Conservation (phyloP, 2,113 vertebrate genomes). For the Okapia johnstoni region DNA sequence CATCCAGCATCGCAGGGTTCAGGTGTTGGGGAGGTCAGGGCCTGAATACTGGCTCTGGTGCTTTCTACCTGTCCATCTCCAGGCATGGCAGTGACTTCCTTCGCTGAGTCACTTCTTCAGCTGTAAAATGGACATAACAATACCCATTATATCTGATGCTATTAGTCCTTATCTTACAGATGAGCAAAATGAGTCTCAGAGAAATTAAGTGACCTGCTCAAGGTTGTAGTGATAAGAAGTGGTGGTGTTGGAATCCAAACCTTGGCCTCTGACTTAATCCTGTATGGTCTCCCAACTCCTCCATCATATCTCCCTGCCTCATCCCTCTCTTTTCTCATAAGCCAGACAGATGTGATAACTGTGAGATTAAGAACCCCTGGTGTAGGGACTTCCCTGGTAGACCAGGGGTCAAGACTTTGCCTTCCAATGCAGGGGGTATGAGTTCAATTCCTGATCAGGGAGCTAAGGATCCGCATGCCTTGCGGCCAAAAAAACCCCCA, state of each 20-base stretch:
- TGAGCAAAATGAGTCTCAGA: neutral
- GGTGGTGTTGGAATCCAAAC: neutral
- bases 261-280: neutral
- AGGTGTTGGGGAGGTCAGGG: no score
- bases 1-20: rapidly evolving
- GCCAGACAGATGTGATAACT: neutral
- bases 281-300: rapidly evolving
- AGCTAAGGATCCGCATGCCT: neutral
- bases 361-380: neutral
- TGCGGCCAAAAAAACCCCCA: neutral
- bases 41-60: rapidly evolving
- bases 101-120: no score
- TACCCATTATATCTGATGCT: neutral
- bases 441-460: neutral
- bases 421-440: rapidly evolving
- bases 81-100: rapidly evolving
- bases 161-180: neutral
- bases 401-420: neutral
- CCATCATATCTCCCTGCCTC: rapidly evolving
- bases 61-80: no score
- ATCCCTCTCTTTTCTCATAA: neutral
- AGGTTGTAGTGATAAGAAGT: neutral
- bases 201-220: neutral
- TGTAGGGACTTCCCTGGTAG: neutral
- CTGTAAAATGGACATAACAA: neutral